Evolutionary conservation across 2,113 vertebrate species (phyloP).

Genomic region (Brienomyrus longianalis): DNA sequence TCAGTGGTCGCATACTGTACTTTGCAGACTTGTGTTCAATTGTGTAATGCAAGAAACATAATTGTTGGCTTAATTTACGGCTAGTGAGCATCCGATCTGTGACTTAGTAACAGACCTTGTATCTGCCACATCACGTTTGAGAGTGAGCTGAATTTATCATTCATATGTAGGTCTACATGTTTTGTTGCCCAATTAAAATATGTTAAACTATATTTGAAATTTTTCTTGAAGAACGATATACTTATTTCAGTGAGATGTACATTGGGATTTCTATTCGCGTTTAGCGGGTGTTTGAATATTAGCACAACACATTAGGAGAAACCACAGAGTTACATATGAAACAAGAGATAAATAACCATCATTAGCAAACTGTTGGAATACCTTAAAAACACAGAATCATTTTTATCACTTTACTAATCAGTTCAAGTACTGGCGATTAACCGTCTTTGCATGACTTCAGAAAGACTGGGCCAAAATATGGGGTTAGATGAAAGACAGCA

Average conservation of each 20-base stretch:
- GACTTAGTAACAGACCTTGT: not conserved
- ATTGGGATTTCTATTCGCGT: constrained; percentile 22
- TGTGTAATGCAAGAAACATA: not conserved
- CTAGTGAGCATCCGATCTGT: not conserved
- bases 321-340: not conserved
- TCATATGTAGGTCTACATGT: not conserved
- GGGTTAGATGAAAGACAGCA: constrained; percentile 22
- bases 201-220: not conserved
- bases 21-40: not conserved
- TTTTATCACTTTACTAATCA: constrained; percentile 27
- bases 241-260: constrained; percentile 8
- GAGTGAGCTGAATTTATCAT: not conserved
- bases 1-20: not conserved
- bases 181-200: not conserved
- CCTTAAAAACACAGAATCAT: constrained; percentile 19
- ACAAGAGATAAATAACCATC: constrained; percentile 14
- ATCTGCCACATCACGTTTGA: not conserved
- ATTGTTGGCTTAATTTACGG: not conserved
- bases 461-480: not conserved
- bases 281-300: constrained; percentile 14
- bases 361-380: constrained; percentile 7
- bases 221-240: not conserved
- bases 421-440: not conserved
- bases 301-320: constrained; percentile 29
- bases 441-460: not conserved